Evolutionary conservation across 2,113 vertebrate genomes (phyloP).

Genomic region (Pelecanoides urinatrix): DNA sequence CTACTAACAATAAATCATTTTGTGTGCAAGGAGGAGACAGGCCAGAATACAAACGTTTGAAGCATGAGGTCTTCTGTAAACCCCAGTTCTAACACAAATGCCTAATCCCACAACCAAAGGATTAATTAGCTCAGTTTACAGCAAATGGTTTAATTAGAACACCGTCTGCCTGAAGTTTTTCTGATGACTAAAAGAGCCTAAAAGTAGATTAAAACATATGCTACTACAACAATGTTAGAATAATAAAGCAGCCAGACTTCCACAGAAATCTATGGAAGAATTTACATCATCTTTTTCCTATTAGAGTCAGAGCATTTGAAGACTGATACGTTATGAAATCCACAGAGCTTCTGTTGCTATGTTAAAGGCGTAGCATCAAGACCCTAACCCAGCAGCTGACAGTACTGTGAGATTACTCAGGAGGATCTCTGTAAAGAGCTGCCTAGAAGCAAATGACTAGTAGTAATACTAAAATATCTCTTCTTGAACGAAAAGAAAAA

Average conservation of each 20-base stretch:
- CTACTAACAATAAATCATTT: background rate
- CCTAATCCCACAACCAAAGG: background rate
- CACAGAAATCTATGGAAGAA: background rate
- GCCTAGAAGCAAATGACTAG: background rate
- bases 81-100: background rate
- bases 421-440: background rate
- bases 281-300: background rate
- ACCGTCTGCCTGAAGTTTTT: background rate
- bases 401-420: background rate
- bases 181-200: background rate
- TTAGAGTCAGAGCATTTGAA: background rate
- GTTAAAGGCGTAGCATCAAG: background rate
- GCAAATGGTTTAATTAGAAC: slow-evolving; percentile 11
- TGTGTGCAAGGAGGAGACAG: background rate
- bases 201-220: slow-evolving; percentile 17
- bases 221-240: background rate
- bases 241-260: background rate
- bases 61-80: background rate
- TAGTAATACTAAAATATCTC: background rate
- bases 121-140: background rate
- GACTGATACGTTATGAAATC: background rate
- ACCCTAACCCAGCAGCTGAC: background rate
- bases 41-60: background rate
- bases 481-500: too few species aligned
- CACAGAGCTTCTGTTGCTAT: background rate